Conservation (phyloP, 2,888 invertebrate genomes). For the Lasioglossum zephyrum region DNA sequence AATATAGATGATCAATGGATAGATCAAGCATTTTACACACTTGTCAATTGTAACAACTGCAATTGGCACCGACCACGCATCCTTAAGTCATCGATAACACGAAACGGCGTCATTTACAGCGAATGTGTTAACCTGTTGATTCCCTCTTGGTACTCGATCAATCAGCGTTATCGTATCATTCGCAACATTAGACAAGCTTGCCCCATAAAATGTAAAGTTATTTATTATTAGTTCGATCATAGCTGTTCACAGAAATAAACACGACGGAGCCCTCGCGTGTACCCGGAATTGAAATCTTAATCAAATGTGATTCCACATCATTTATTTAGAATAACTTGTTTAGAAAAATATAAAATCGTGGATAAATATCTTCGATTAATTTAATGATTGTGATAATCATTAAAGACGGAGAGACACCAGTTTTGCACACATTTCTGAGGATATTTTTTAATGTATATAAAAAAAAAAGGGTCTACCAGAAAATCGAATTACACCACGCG, state of each 20-base stretch:
- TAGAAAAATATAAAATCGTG: too few species aligned
- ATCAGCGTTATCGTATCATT: conserved; percentile 5
- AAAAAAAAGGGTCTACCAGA: too few species aligned
- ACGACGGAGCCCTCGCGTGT: neutral
- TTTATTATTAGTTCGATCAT: neutral
- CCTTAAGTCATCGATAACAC: neutral
- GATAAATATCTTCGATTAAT: too few species aligned
- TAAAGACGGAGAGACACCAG: too few species aligned
- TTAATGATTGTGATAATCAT: too few species aligned
- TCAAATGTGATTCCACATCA: too few species aligned
- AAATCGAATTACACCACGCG: too few species aligned
- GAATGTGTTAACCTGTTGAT: conserved; percentile 7
- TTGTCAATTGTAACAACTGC: neutral
- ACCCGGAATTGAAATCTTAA: neutral
- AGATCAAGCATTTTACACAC: neutral
- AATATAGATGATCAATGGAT: neutral
- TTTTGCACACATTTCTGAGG: too few species aligned
- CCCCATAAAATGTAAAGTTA: neutral
- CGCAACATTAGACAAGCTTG: neutral
- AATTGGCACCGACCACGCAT: neutral
- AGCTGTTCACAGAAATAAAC: neutral
- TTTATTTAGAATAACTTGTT: too few species aligned
- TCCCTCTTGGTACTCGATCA: neutral
- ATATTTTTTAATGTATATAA: too few species aligned
- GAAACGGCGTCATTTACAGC: neutral